phyloP scores from a whole-genome alignment of 2,888 invertebrate species.

The Spodoptera exigua region DNA sequence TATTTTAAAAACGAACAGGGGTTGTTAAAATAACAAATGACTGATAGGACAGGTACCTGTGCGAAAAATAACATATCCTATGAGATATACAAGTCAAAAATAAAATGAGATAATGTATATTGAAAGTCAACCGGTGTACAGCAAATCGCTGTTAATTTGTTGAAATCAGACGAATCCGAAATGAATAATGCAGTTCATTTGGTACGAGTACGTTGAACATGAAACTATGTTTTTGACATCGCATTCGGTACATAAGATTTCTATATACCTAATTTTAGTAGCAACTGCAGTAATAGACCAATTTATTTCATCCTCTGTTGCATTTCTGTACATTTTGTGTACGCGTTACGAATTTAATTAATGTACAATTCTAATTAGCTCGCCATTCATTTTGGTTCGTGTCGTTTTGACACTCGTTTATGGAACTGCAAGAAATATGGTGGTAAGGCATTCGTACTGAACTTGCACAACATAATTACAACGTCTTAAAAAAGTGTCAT shows the following conservation, averaged over 20 bases:
- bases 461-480: conserved; percentile 21
- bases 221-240: conserved; percentile 60
- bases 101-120: conserved; percentile 15
- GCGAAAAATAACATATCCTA: too few relatives aligned
- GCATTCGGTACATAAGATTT: conserved; percentile 52
- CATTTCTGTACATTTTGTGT: conserved; percentile 42
- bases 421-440: conserved; percentile 24
- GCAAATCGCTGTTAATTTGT: conserved; percentile 52
- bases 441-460: conserved; percentile 8
- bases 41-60: too few relatives aligned
- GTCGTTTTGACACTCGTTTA: conserved; percentile 24
- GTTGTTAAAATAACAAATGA: too few relatives aligned
- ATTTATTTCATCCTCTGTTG: conserved; percentile 59
- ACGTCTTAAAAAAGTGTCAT: conserved; percentile 5
- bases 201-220: conserved; percentile 50
- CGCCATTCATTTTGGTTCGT: conserved; percentile 21
- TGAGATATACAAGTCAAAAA: conserved; percentile 18
- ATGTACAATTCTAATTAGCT: conserved; percentile 49
- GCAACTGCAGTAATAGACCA: conserved; percentile 57
- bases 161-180: conserved; percentile 55
- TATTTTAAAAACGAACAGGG: too few relatives aligned
- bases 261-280: conserved; percentile 60
- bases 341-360: conserved; percentile 44
- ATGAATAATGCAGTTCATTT: conserved; percentile 66
- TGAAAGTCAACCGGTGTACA: conserved; percentile 27